Evolutionary conservation across 2,113 vertebrate genomes (phyloP).

Genomic region (Oxyruncus cristatus): DNA sequence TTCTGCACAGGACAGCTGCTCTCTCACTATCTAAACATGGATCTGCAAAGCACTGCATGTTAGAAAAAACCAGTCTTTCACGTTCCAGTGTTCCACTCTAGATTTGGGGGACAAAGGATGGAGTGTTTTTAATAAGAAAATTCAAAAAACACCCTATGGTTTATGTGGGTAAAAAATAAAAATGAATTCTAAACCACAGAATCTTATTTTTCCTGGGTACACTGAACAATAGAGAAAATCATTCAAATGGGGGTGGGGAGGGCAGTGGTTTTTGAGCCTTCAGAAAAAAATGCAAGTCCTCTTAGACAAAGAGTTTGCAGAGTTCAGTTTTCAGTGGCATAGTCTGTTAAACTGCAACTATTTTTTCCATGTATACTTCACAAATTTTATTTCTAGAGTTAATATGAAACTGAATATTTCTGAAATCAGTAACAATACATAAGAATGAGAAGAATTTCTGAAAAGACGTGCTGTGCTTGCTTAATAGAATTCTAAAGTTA

Average conservation of each 20-base stretch:
- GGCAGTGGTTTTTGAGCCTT: constrained; percentile 50
- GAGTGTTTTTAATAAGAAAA: background rate
- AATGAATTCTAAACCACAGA: background rate
- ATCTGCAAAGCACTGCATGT: background rate
- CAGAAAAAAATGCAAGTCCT: constrained; percentile 37
- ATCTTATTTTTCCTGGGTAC: constrained; percentile 44
- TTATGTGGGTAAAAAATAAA: constrained; percentile 48
- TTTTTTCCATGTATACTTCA: background rate
- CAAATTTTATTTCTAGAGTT: background rate
- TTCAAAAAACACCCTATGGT: background rate
- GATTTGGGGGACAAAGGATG: background rate
- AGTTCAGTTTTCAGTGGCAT: background rate
- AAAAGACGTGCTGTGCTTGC: background rate
- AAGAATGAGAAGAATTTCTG: background rate
- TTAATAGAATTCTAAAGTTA: background rate
- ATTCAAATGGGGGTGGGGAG: background rate
- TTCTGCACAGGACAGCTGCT: background rate
- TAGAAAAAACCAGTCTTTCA: background rate
- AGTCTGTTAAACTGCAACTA: background rate
- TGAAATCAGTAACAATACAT: background rate
- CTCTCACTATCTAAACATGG: background rate
- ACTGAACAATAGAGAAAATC: constrained; percentile 49
- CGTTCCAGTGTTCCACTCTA: background rate
- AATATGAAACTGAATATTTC: background rate
- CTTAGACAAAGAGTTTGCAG: background rate